These are phyloP conservation scores for Drosophila differens DNA, from an alignment of 2,888 invertebrate species.

Conservation along the genomic window DNA sequence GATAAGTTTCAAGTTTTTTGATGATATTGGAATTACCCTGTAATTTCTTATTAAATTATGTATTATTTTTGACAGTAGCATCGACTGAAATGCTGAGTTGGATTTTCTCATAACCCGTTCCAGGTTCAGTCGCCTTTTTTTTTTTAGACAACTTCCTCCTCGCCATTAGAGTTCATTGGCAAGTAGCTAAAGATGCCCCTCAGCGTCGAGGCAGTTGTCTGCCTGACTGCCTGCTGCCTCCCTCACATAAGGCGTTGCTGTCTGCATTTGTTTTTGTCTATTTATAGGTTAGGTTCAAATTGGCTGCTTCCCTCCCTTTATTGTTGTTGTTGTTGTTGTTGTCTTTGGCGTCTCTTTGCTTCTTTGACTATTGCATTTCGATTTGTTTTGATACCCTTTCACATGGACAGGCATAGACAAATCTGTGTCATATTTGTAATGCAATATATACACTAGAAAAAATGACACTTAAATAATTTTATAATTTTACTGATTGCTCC, in stretches of 20 bases:
- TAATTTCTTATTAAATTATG: neutral
- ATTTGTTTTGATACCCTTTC: slow-evolving; percentile 37
- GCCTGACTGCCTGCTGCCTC: slow-evolving; percentile 33
- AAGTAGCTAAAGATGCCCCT: slow-evolving; percentile 25
- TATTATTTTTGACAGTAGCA: neutral
- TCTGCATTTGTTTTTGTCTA: slow-evolving; percentile 56
- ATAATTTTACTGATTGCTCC: neutral
- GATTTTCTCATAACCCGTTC: neutral
- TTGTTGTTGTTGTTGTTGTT: slow-evolving; percentile 25
- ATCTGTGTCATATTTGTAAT: neutral
- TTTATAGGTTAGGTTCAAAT: slow-evolving; percentile 56
- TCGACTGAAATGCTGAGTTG: neutral
- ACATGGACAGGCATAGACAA: neutral
- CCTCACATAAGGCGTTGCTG: slow-evolving; percentile 44
- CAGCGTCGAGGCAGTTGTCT: neutral
- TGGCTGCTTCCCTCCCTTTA: slow-evolving; percentile 16
- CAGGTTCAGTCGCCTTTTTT: neutral
- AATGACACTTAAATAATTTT: neutral
- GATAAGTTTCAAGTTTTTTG: neutral
- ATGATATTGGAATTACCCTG: neutral
- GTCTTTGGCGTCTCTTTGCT: slow-evolving; percentile 35
- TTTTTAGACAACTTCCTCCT: slow-evolving; percentile 12
- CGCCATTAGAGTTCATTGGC: slow-evolving; percentile 58
- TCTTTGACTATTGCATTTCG: slow-evolving; percentile 34
- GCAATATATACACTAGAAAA: neutral